Evolutionary conservation across 2,888 invertebrate genomes (phyloP).

Genomic region (Cryptocephalus primarius): DNA sequence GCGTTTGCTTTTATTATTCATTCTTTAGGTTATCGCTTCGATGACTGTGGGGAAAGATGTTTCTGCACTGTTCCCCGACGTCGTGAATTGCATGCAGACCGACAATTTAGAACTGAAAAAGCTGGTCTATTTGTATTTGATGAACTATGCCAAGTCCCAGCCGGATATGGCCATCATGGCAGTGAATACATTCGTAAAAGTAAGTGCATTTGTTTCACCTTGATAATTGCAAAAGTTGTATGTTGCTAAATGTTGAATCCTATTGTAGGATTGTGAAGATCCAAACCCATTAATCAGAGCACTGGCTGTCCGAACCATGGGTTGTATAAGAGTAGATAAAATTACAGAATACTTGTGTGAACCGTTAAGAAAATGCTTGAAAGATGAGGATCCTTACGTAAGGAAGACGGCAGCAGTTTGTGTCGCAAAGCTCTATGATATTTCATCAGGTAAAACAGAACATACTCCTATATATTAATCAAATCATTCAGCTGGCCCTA

Average conservation of each 20-base stretch:
- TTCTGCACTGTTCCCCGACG: conserved; percentile 95
- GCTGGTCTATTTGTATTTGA: conserved; percentile 93
- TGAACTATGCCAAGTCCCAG: conserved; percentile 99
- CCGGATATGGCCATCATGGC: conserved; percentile 99
- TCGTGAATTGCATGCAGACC: conserved; percentile 99
- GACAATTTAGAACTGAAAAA: conserved; percentile 98
- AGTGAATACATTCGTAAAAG: conserved; percentile 99
- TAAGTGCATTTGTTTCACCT: conserved; percentile 43
- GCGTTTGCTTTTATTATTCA: neutral
- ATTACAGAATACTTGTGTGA: conserved; percentile 99
- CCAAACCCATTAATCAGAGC: conserved; percentile 98
- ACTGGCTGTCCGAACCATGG: conserved; percentile 97
- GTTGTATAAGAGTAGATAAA: conserved; percentile 98
- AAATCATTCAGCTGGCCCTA: neutral
- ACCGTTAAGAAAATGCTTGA: conserved; percentile 86
- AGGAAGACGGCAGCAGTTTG: conserved; percentile 99
- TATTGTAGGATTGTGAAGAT: conserved; percentile 89
- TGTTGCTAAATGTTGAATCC: neutral
- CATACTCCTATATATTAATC: neutral
- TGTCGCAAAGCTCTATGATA: conserved; percentile 97
- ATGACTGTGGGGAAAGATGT: conserved; percentile 99
- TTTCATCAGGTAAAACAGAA: conserved; percentile 54
- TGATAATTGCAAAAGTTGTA: neutral
- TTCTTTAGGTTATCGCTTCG: conserved; percentile 84
- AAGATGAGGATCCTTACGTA: conserved; percentile 95